Base-by-base conservation (phyloP, 2,888 invertebrate genomes). In the Tenthredo distinguenda region DNA sequence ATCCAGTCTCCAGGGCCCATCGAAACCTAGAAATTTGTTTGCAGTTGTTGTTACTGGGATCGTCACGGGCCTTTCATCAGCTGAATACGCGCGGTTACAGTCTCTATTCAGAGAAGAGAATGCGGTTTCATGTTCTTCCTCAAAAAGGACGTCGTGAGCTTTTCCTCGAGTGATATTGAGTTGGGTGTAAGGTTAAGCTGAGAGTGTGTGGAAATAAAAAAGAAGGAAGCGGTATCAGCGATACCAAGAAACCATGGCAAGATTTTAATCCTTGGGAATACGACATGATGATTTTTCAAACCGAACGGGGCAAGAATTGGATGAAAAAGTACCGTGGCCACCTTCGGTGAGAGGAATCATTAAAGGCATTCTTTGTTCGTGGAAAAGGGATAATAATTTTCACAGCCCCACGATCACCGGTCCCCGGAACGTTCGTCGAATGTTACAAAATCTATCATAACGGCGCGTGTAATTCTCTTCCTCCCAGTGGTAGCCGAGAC, bases 11-110 rank as follows among this genome's bases (percentile, higher is more conserved):
- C 12, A 0, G 21, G 31, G 34, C 6, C 47, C 34, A 81, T 40
- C 62, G 81, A 62, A 37, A 81, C 40, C 37, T 81, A 40, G 37
- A 88, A 88, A 90, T 91, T 89, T 90, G 90, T 91, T 91, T 91
- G 88, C 90, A 86, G 85, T 88, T 90, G 88, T 90, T 87, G 88
- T 72, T 86, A 84, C 76, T 71, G 50, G 55, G 55, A 86, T 84
- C 86, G 74, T 87, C 65, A 86, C 81, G 85, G 85, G 74, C 85
- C 77, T 86, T 77, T 62, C 76, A 71, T 84, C 26, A 71, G 55
- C 85, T 79, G 82, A 82, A 83, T 72, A 68, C 43, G 6, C 71
- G 43, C 34, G 31, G 83, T 83, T 83, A 47, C 71, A 71, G 21
- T 83, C 83, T 83, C 83, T 62, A 77, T 77, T 50, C 40, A 81